Percentiles rank a stretch among this genome's conserved stretches.
Conservation (phyloP, 2,113 vertebrate species). For the Caracal caracal region DNA sequence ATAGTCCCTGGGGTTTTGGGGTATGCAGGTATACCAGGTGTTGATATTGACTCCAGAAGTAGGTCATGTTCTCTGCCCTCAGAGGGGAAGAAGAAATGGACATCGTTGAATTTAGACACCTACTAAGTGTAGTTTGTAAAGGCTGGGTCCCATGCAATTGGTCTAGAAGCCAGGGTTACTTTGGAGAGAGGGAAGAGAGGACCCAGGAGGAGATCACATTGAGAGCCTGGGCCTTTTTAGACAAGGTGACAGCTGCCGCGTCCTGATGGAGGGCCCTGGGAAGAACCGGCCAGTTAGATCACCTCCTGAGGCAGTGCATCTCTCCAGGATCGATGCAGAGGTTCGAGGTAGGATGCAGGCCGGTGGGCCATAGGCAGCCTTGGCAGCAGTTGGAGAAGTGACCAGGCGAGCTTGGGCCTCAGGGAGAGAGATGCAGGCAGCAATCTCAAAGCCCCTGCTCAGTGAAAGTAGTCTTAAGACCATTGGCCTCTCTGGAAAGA, state of each 20-base stretch:
- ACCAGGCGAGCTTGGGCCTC: neutral
- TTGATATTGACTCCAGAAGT: neutral
- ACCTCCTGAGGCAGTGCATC: neutral
- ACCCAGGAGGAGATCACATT: neutral
- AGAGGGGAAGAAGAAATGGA: neutral
- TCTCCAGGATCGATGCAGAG: neutral
- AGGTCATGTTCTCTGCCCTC: neutral
- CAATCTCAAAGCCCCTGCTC: neutral
- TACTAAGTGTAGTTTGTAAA: neutral
- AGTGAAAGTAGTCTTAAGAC: neutral
- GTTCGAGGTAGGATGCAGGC: neutral
- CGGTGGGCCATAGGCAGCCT: fast-evolving
- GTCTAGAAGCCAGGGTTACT: neutral
- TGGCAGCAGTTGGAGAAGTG: neutral
- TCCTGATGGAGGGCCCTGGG: neutral
- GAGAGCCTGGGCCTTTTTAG: neutral
- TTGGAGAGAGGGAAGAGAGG: neutral
- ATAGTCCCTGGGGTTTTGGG: neutral
- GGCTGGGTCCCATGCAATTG: neutral
- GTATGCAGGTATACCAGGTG: neutral
- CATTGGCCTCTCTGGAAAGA: neutral
- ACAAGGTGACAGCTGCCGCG: neutral
- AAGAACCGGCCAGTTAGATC: neutral
- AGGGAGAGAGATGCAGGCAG: neutral
- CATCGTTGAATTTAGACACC: neutral